Evolutionary conservation across 2,888 invertebrate genomes (phyloP).

Genomic region (Cyrtodaria siliqua): DNA sequence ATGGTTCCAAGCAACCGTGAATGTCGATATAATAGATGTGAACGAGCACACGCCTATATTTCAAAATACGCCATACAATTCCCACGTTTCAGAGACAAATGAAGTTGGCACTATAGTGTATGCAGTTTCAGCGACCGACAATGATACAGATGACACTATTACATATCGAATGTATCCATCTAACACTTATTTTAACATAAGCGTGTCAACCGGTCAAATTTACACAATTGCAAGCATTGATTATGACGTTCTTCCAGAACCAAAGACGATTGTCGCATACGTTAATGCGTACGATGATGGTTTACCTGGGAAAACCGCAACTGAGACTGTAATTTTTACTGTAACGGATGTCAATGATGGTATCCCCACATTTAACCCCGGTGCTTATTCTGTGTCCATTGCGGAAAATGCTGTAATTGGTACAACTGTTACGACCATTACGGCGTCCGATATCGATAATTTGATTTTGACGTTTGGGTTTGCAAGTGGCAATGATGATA

Average conservation of each 20-base stretch:
- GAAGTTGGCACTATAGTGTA: conserved; percentile 61
- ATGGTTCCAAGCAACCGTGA: conserved; percentile 39
- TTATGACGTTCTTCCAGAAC: conserved; percentile 67
- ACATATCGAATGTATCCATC: conserved; percentile 32
- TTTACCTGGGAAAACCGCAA: conserved; percentile 24
- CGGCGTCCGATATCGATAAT: conserved; percentile 71
- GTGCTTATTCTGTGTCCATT: conserved; percentile 65
- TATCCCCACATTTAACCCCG: conserved; percentile 62
- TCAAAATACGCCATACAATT: conserved; percentile 42
- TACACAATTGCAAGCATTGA: conserved; percentile 52
- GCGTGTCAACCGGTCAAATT: conserved; percentile 62
- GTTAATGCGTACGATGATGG: conserved; percentile 62
- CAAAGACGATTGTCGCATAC: conserved; percentile 59
- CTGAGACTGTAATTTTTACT: conserved; percentile 60
- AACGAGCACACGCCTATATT: conserved; percentile 72
- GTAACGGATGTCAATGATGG: conserved; percentile 73
- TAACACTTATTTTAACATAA: conserved; percentile 59
- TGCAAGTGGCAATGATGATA: conserved; percentile 41
- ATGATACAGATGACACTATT: conserved; percentile 61
- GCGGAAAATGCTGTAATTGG: conserved; percentile 68
- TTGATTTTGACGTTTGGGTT: conserved; percentile 62
- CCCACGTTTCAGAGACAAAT: conserved; percentile 60
- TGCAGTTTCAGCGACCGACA: conserved; percentile 63
- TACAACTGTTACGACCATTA: conserved; percentile 57
- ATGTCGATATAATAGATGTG: conserved; percentile 57